Evolutionary conservation across 2,888 invertebrate species (phyloP), one percentile per base, ranked within the genome.

Genomic region (Diarsia brunnea): DNA sequence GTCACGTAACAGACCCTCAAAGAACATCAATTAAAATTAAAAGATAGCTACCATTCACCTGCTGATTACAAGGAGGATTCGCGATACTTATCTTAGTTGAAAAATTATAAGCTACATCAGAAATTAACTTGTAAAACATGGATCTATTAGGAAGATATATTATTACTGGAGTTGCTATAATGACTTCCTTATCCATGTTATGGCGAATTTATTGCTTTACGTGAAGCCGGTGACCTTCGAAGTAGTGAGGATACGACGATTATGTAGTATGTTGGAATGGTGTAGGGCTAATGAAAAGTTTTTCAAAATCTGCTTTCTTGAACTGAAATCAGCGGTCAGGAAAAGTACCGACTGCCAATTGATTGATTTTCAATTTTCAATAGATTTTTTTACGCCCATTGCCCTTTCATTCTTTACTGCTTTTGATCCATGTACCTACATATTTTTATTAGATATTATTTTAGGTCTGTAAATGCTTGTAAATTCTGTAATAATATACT

Each of bases 81-180:
- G 66, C 61, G 79, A 81, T 77, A 55, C 10, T 45, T 73, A 81
- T 84, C 82, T 81, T 69, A 53, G 73, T 71, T 75, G 78, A 84
- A 84, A 88, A 86, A 87, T 84, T 84, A 78, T 83, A 77, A 79
- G 77, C 68, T 81, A 83, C 84, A 88, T 85, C 86, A 82, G 84
- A 76, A 82, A 83, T 75, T 73, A 73, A 69, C 71, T 78, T 72
- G 53, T 84, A 65, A 84, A 81, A 82, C 82, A 84, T 81, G 77
- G 65, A 27, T 63, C 73, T 70, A 84, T 73, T 73, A 84, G 24
- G 38, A 4, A 73, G 69, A 75, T 81, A 82, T 87, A 87, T 88
- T 85, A 79, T 82, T 87, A 79, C 69, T 74, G 67, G 63, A 71
- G 64, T 31, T 70, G 11, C 31, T 69, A 4, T 82, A 76, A 82